These are phyloP conservation scores for Seira ritae DNA, from an alignment of 2,888 invertebrate species.

Conservation along the genomic window DNA sequence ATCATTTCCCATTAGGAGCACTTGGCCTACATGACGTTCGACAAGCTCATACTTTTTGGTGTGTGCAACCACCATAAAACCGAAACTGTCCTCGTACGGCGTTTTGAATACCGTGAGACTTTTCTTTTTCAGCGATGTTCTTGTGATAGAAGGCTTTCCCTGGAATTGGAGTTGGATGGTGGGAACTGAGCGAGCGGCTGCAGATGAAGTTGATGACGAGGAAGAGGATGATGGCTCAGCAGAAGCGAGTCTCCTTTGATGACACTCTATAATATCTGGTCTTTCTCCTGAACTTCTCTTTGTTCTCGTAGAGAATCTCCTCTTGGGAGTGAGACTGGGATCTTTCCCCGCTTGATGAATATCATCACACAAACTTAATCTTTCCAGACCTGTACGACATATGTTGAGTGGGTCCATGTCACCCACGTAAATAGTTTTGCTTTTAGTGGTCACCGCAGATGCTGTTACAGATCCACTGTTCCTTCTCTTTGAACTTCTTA, in stretches of 20 bases:
- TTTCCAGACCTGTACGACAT: constrained; percentile 53
- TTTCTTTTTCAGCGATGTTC: constrained; percentile 62
- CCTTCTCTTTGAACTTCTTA: constrained; percentile 15
- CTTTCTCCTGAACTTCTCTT: background rate
- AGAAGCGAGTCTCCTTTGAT: constrained; percentile 28
- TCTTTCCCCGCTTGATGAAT: constrained; percentile 24
- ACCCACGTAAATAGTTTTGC: constrained; percentile 51
- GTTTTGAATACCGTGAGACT: constrained; percentile 62
- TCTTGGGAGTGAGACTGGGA: background rate
- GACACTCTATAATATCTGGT: constrained; percentile 42
- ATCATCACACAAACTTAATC: constrained; percentile 47
- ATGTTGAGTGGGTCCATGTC: constrained; percentile 56
- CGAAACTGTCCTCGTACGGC: constrained; percentile 65
- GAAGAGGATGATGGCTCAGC: constrained; percentile 16
- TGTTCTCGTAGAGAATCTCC: background rate
- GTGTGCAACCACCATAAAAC: constrained; percentile 65
- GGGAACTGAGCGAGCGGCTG: constrained; percentile 19
- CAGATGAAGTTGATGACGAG: constrained; percentile 35
- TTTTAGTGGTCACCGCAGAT: constrained; percentile 26
- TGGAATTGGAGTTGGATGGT: constrained; percentile 27
- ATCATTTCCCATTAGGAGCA: constrained; percentile 71
- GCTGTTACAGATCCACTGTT: background rate
- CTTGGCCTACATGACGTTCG: constrained; percentile 67
- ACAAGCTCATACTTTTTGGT: constrained; percentile 70
- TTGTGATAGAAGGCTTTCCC: constrained; percentile 34